Evolutionary conservation across 2,797 vertebrate genomes (phyloP), one percentile per base, ranked within the genome.

Genomic region (Halcyon badia): DNA sequence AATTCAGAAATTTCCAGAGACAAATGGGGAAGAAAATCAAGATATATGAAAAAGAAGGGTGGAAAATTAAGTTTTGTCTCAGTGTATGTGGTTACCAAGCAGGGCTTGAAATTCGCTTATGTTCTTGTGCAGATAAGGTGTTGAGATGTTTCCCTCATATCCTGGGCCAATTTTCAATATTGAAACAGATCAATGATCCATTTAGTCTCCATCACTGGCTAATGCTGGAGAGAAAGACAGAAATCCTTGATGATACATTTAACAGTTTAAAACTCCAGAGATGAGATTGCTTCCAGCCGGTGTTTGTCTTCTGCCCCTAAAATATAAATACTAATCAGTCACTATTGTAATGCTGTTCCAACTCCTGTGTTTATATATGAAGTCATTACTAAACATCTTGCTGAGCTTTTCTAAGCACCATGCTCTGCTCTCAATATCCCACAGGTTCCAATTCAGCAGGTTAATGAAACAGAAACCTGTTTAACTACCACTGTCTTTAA

Each of bases 1-100:
- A 95, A 95, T 90, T 91, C 83, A 57, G 91, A 90, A 97, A 92
- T 93, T 90, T 94, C 83, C 82, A 92, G 94, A 87, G 78, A 95
- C 88, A 96, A 96, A 97, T 94, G 83, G 86, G 80, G 70, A 77
- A 95, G 91, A 95, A 95, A 95, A 94, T 89, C 80, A 95, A 94
- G 94, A 94, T 68, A 64, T 80, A 96, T 95, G 95, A 95, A 97
- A 96, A 95, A 95, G 37, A 64, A 73, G 71, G 69, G 44, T 94
- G 89, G 89, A 64, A 96, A 96, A 96, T 95, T 91, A 92, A 91
- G 93, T 90, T 97, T 95, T 91, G 85, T 81, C 61, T 94, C 80
- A 81, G 80, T 94, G 95, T 96, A 65, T 93, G 61, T 87, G 90
- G 89, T 96, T 94, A 91, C 89, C 94, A 96, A 95, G 56, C 66